Evolutionary conservation across 2,113 vertebrate genomes (phyloP), one percentile per base, ranked within the genome.

Genomic region (Cephalopterus ornatus): DNA sequence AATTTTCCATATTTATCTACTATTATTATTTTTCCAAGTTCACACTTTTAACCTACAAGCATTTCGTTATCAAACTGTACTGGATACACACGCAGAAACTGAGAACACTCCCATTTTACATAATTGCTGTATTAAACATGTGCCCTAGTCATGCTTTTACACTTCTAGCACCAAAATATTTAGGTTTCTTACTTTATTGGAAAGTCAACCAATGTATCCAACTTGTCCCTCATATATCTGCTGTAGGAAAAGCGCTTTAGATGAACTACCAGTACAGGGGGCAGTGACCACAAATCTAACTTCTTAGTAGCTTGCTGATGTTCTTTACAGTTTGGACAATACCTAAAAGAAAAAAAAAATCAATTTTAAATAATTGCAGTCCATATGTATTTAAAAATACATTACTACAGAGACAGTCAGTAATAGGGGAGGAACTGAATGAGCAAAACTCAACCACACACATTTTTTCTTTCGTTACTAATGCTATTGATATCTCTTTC

Each of bases 291-390:
- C 87, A 99, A 97, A 93, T 99, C 99, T 93, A 99, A 97, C 92
- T 99, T 99, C 98, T 99, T 99, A 24, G 99, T 99, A 93, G 99
- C 99, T 95, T 99, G 99, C 94, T 99, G 99, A 98, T 99, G 99
- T 97, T 99, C 98, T 98, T 99, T 99, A 97, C 99, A 99, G 96
- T 98, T 99, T 32, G 99, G 99, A 98, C 99, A 99, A 97, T 99
- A 99, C 99, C 99, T 99, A 78, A 65, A 89, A 91, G 30, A 80
- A 88, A 84, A 72, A 72, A 94, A 75, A 26, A 58, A 85, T 8
- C 46, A 5, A 49, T 14, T 75, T 92, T n/a, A 79, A 62, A 9
- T 49, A 70, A 37, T 19, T 66, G 17, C 32, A 63, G 39, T 33
- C 37, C 0, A 0, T 33, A 35, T 4, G 2, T 4, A 16, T 17